Percentiles rank a stretch among this genome's conserved stretches.
These are phyloP conservation scores for Lytechinus variegatus DNA, from an alignment of 35 echinoderm and acorn worm genomes.

Conservation along the genomic window DNA sequence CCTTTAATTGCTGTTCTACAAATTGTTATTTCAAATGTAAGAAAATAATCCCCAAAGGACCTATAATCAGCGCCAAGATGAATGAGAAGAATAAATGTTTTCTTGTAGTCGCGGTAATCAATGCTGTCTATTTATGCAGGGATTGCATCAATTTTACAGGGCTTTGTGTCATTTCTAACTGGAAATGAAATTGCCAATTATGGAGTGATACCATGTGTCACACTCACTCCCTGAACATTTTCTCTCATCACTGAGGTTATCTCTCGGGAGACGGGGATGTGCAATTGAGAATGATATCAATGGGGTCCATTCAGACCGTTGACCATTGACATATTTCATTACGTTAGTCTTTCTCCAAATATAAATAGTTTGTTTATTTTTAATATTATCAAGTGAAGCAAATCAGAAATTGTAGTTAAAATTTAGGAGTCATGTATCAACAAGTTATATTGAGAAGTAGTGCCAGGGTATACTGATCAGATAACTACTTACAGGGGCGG, in stretches of 20 bases:
- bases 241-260: background rate
- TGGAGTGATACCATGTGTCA: background rate
- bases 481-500: too few species aligned
- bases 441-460: too few species aligned
- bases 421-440: too few species aligned
- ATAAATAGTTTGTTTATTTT: too few species aligned
- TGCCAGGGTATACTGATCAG: too few species aligned
- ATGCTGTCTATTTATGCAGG: background rate
- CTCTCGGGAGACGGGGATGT: background rate
- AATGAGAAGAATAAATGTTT: background rate
- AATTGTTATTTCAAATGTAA: too few species aligned
- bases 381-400: too few species aligned
- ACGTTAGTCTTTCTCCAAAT: too few species aligned
- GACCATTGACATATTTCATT: too few species aligned
- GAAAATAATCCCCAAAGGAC: background rate
- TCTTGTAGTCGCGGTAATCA: background rate
- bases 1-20: too few species aligned
- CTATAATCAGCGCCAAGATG: background rate
- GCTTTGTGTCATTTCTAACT: slow-evolving; percentile 10
- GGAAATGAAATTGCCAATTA: background rate
- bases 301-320: too few species aligned
- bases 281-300: background rate
- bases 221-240: background rate
- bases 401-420: too few species aligned
- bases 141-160: background rate